These are phyloP conservation scores for Aspidiotus destructor DNA, from an alignment of 2,888 invertebrate species.

Conservation along the genomic window DNA sequence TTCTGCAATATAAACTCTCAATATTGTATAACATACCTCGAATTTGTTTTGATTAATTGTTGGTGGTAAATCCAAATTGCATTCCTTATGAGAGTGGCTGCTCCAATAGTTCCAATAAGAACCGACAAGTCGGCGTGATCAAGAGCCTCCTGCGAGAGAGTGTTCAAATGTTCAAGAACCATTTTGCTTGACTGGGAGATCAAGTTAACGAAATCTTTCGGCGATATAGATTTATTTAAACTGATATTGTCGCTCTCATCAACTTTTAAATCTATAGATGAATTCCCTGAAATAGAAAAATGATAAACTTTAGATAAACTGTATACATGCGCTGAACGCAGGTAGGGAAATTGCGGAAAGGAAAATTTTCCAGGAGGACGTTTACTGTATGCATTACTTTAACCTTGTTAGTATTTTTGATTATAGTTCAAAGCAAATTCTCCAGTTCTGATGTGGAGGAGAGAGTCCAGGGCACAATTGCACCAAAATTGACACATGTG, in stretches of 20 bases:
- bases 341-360: too few relatives aligned
- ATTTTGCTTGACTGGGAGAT: conserved; percentile 57
- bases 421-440: too few relatives aligned
- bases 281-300: neutral
- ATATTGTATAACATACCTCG: conserved; percentile 1
- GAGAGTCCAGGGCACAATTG: too few relatives aligned
- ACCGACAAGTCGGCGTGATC: conserved; percentile 70
- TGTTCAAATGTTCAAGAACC: conserved; percentile 65
- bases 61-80: conserved; percentile 68
- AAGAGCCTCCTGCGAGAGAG: conserved; percentile 68
- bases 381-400: too few relatives aligned
- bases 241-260: conserved; percentile 22
- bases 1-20: neutral
- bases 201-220: conserved; percentile 18
- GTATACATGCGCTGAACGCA: too few relatives aligned
- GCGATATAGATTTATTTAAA: conserved; percentile 22
- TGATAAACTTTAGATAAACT: too few relatives aligned
- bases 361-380: too few relatives aligned
- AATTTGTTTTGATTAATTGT: conserved; percentile 42
- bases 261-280: neutral
- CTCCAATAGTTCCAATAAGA: conserved; percentile 70
- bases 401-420: too few relatives aligned
- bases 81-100: conserved; percentile 67
- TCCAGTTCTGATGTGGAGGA: too few relatives aligned
- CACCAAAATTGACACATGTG: too few relatives aligned